Base-by-base conservation (phyloP, 2,797 vertebrate species). In the Crocodylus rhombifer region DNA sequence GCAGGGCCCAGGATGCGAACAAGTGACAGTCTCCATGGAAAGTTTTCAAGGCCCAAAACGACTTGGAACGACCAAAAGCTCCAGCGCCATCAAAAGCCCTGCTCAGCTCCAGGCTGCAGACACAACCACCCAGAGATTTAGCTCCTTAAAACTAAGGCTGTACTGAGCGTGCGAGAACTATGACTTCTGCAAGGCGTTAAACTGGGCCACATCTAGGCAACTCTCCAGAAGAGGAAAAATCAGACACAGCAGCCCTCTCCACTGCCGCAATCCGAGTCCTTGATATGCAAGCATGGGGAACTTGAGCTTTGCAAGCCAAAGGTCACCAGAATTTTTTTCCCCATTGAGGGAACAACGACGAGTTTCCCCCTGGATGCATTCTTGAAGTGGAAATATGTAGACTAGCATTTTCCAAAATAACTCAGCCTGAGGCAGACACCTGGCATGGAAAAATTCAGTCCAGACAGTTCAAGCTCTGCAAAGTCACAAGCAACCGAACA, bases 41-140 rank as follows among this genome's bases (percentile, higher is more conserved):
- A 12, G 1, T 0, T 1, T 10, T 5, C 0, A 0, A 69, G 33
- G n/a, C 21, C 21, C 20, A 21, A 21, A 42, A 42, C 13, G 14
- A 13, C 33, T 7, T 42, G 33, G 20, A 71, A 25, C 14, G 16
- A 36, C 36, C 69, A 14, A 73, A 36, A 51, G 23, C 23, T 25
- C 21, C 36, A 51, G 16, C 10, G 25, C 16, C 69, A 51, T 21
- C 33, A 25, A 73, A 69, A 51, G 4, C 55, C 21, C 8, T 1
- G 1, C 10, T 69, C 51, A 71, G 57, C 60, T 69, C 15, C 0
- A 0, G 20, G 14, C 25, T 73, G 74, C 6, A 71, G 75, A 28
- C 0, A 4, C 21, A 51, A 4, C 85, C 90, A 28, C 2, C 5
- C 73, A 21, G 26, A 89, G 13, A 21, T 73, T 8, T 0, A 1